phyloP scores from a whole-genome alignment of 2,888 invertebrate species.

The Drosophila emarginata region DNA sequence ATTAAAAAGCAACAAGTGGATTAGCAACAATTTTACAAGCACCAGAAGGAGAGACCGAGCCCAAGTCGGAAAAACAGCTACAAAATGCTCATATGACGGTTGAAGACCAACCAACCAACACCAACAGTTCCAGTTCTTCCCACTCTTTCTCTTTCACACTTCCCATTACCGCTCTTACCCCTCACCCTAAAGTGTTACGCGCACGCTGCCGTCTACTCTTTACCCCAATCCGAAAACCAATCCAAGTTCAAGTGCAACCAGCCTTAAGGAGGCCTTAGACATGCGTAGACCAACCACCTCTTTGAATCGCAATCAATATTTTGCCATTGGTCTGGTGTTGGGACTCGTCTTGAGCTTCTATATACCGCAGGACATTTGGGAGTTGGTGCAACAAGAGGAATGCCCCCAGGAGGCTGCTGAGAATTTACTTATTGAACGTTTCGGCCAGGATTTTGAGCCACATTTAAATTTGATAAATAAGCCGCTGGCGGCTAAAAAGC shows the following conservation, averaged over 20 bases:
- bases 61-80: slow-evolving; percentile 26
- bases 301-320: slow-evolving; percentile 81
- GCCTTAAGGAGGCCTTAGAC: slow-evolving; percentile 26
- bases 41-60: slow-evolving; percentile 22
- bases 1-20: slow-evolving; percentile 23
- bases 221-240: slow-evolving; percentile 1
- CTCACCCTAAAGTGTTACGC: not conserved
- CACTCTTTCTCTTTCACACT: slow-evolving; percentile 46
- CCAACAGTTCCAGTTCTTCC: slow-evolving; percentile 30
- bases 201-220: not conserved
- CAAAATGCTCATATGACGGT: slow-evolving; percentile 61
- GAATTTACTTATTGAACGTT: slow-evolving; percentile 81
- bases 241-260: slow-evolving; percentile 25
- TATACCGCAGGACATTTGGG: slow-evolving; percentile 81
- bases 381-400: slow-evolving; percentile 81
- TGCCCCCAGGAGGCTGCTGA: slow-evolving; percentile 82
- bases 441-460: slow-evolving; percentile 82
- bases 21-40: slow-evolving; percentile 12
- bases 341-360: slow-evolving; percentile 81
- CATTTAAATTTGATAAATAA: slow-evolving; percentile 82
- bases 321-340: slow-evolving; percentile 80
- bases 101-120: slow-evolving; percentile 18
- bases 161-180: slow-evolving; percentile 11
- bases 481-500: slow-evolving; percentile 82
- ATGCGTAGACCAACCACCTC: slow-evolving; percentile 79